Conservation (phyloP, 2,888 invertebrate species). For the Petrolisthes manimaculis region DNA sequence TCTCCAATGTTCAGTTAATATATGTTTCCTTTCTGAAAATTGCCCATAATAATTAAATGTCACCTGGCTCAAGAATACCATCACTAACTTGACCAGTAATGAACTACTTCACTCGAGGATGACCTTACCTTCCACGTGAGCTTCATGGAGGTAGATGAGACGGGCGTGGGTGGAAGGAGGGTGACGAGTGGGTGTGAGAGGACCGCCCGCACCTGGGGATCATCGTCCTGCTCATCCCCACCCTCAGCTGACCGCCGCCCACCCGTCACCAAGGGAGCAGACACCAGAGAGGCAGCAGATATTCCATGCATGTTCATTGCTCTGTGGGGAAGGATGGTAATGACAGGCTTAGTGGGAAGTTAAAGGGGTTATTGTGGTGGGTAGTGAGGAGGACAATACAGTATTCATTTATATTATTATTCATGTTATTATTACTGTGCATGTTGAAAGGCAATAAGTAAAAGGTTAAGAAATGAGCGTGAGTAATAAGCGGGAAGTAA, state of each 20-base stretch:
- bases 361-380: background rate
- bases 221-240: background rate
- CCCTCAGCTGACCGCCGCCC: conserved; percentile 23
- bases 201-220: conserved; percentile 77
- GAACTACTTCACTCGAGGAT: too few relatives aligned
- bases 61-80: too few relatives aligned
- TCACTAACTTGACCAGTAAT: too few relatives aligned
- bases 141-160: conserved; percentile 82
- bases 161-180: conserved; percentile 66
- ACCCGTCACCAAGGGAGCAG: conserved; percentile 36
- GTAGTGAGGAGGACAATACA: background rate
- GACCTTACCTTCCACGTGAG: conserved; percentile 89
- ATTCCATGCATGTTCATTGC: conserved; percentile 64
- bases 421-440: too few relatives aligned
- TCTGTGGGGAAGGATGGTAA: conserved; percentile 18
- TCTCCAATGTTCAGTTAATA: too few relatives aligned
- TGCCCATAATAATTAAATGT: too few relatives aligned
- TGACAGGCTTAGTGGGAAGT: background rate
- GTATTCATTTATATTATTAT: too few relatives aligned
- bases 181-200: conserved; percentile 71
- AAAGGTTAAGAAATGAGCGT: too few relatives aligned
- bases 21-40: too few relatives aligned
- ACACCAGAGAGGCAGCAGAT: conserved; percentile 56
- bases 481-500: too few relatives aligned
- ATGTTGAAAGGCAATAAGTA: too few relatives aligned